Conservation (phyloP, 1,140 invertebrate genomes). For the Alviniconcha marisindica region DNA sequence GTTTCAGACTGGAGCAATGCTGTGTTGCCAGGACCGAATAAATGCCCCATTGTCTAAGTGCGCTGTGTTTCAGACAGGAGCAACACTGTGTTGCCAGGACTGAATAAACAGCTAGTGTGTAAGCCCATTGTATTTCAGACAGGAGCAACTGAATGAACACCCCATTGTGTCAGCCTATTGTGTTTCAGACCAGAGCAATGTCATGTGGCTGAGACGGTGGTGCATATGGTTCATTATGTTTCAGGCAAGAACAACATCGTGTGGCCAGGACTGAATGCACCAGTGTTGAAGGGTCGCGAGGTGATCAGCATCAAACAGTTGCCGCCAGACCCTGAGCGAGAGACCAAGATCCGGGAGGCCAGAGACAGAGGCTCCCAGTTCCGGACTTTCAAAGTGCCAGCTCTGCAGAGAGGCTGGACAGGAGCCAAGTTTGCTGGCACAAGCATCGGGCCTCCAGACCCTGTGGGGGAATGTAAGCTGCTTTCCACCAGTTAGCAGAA, state of each 20-base stretch:
- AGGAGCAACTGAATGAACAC: background rate
- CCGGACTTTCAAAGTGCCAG: slow-evolving; percentile 74
- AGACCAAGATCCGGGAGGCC: slow-evolving; percentile 84
- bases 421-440: slow-evolving; percentile 88
- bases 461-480: slow-evolving; percentile 80
- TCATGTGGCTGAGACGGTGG: background rate
- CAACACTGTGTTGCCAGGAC: too few species aligned
- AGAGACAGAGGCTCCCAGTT: slow-evolving; percentile 84
- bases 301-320: slow-evolving; percentile 83
- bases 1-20: too few species aligned
- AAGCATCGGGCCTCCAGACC: slow-evolving; percentile 91
- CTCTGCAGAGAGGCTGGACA: slow-evolving; percentile 91
- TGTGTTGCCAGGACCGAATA: too few species aligned
- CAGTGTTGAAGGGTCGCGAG: slow-evolving; percentile 87
- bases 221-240: slow-evolving; percentile 16
- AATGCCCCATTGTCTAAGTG: too few species aligned
- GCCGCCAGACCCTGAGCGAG: slow-evolving; percentile 84
- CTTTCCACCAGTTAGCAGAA: background rate
- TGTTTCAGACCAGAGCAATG: background rate
- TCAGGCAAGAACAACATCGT: slow-evolving; percentile 69
- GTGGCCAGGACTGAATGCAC: slow-evolving; percentile 94
- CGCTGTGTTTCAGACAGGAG: too few species aligned
- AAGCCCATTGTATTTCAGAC: background rate
- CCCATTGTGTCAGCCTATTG: background rate
- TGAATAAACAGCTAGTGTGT: background rate